Evolutionary conservation across 1,140 invertebrate species (phyloP), one percentile per base, ranked within the genome.

Genomic region (Papilio aristodemus): DNA sequence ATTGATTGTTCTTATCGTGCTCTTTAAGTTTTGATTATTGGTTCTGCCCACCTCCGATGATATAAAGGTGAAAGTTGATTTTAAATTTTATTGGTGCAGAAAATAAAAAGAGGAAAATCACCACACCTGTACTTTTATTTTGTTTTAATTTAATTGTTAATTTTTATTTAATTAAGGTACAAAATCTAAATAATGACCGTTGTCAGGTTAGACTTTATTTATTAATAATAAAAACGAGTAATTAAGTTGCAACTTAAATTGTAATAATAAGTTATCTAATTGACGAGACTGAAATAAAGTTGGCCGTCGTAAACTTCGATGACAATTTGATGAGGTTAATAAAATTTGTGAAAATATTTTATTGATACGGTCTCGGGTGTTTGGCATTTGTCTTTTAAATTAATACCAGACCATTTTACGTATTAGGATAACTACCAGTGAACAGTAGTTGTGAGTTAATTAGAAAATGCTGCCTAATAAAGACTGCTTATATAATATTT

Each of bases 221-320:
- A 22, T 50, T 50, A 22, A 50, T 8, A 60, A 60, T 60, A 60
- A 60, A 60, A 57, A 0, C 14, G 57, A 10, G 22, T 38, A 62
- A 62, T 62, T 62, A 39, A 62, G 59, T 62, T 38, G 32, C 27
- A 39, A 62, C 10, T 38, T 11, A 36, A 62, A 17, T 14, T 17
- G 8, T 36, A 37, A 32, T 60, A 60, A 60, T 39, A 37, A 38
- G 32, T 37, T 39, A 19, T 5, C n/a, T 17, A 19, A 19, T 39
- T 62, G 14, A 38, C 17, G 22, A 4, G n/a, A 62, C 3, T 37
- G 32, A 22, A 62, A 62, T 62, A 27, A 57, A 57, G 14, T 19
- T 59, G n/a, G n/a, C n/a, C 22, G 36, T 38, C 36, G 59, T 62
- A 39, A 62, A 62, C 59, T 39, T 17, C n/a, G 32, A 36, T 59